Evolutionary conservation across 1,140 invertebrate genomes (phyloP).

Genomic region (Neodiprion pinetum): DNA sequence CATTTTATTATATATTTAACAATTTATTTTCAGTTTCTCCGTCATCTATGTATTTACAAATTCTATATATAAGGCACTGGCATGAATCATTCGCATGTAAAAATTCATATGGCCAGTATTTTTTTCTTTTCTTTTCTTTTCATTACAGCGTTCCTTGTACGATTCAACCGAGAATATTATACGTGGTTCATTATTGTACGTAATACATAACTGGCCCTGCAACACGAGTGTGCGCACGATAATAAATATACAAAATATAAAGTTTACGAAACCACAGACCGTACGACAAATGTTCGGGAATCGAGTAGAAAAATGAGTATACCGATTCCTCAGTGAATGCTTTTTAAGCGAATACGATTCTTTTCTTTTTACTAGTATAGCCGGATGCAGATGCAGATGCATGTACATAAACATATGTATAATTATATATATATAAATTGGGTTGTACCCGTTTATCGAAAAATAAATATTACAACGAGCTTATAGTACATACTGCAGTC

Average conservation of each 20-base stretch:
- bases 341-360: neutral
- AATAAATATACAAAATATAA: no score
- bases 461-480: conserved; percentile 4
- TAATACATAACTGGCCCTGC: no score
- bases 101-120: neutral
- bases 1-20: conserved; percentile 54
- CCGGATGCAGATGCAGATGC: neutral
- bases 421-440: conserved; percentile 23
- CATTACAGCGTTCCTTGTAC: neutral
- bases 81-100: conserved; percentile 16
- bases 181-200: no score
- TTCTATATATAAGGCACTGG: conserved; percentile 34
- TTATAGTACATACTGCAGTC: no score
- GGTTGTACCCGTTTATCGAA: conserved; percentile 20
- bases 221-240: no score
- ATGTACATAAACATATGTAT: conserved; percentile 18
- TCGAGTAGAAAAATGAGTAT: conserved; percentile 30
- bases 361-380: conserved; percentile 6
- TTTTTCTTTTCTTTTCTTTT: neutral
- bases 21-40: conserved; percentile 44
- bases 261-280: neutral
- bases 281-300: conserved; percentile 3
- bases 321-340: conserved; percentile 11
- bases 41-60: conserved; percentile 43
- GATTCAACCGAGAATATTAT: neutral